Evolutionary conservation across 2,888 invertebrate species (phyloP), one percentile per base, ranked within the genome.

Genomic region (Pseudoips prasinana): DNA sequence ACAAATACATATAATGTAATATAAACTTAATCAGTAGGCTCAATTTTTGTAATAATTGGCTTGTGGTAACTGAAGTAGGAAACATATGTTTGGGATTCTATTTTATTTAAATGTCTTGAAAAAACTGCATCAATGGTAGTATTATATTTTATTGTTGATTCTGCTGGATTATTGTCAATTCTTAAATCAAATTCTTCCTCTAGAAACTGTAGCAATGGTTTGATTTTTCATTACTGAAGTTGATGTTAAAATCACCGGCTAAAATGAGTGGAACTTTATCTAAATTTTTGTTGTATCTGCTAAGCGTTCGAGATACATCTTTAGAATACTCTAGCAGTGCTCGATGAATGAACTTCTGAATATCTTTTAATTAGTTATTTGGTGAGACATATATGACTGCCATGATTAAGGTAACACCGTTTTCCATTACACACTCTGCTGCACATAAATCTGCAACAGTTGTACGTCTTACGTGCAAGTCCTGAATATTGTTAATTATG

Each of bases 341-440:
- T 33, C 51, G 47, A 47, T 55, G 42, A 47, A 52, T 56, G 39
- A 60, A 58, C 49, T 56, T 33, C 44, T 50, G 41, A 41, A 51
- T 43, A 33, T 59, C 48, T 38, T 43, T 47, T 19, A 57, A 40
- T 53, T 55, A 52, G 46, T 40, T 45, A 44, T 57, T 54, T 33
- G 45, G 49, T 40, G 49, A 52, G 46, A 54, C 45, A 39, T 56
- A 54, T 42, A 54, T 46, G 34, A 35, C 49, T 45, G 42, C 43
- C 45, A 56, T 48, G 32, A 53, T 38, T 38, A 28, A 25, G 46
- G 45, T 32, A 44, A 35, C 33, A 35, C 54, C 47, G 43, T 48
- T 49, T 52, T 39, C 44, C 39, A 51, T 37, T 49, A 46, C 34
- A 19, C 24, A 23, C 20, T 24, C 17, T 37, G 38, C 38, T 36